A percentile compares a stretch with the other conserved stretches of the same genome.
Conservation (phyloP, 2,888 invertebrate genomes). For the Zygogramma bicolorata region DNA sequence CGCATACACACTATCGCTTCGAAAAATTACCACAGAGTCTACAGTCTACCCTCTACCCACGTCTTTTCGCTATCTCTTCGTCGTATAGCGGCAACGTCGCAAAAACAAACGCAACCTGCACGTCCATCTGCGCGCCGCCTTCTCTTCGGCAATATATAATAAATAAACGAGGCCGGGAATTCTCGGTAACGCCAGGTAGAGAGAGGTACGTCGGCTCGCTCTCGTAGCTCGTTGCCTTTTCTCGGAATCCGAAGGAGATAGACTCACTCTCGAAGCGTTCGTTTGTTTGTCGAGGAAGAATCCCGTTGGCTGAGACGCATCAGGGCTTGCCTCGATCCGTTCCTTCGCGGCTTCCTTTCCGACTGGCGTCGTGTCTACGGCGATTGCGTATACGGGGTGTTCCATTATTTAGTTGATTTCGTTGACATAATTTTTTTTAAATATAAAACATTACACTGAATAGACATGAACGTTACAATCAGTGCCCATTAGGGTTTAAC, state of each 20-base stretch:
- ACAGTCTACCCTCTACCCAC: too few species aligned
- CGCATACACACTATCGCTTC: neutral
- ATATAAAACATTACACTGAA: too few species aligned
- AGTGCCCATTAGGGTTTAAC: too few species aligned
- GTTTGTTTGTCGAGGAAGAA: slow-evolving; percentile 10
- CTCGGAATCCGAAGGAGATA: slow-evolving; percentile 42
- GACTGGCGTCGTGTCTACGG: too few species aligned
- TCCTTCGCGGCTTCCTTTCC: neutral
- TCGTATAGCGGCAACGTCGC: slow-evolving; percentile 2
- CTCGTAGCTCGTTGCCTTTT: slow-evolving; percentile 47
- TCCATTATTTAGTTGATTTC: too few species aligned
- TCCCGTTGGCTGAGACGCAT: neutral
- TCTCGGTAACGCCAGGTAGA: slow-evolving; percentile 49
- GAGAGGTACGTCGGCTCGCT: too few species aligned
- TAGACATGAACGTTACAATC: too few species aligned
- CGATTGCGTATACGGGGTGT: too few species aligned
- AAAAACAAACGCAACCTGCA: slow-evolving; percentile 19
- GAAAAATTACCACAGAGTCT: neutral
- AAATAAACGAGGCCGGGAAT: too few species aligned
- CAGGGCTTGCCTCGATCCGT: neutral
- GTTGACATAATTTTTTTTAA: too few species aligned
- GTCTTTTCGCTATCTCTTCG: neutral
- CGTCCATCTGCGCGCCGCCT: slow-evolving; percentile 44
- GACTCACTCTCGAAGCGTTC: slow-evolving; percentile 1
- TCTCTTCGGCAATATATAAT: slow-evolving; percentile 36